Conservation (phyloP, 2,888 invertebrate species). For the Acrobasis repandana region DNA sequence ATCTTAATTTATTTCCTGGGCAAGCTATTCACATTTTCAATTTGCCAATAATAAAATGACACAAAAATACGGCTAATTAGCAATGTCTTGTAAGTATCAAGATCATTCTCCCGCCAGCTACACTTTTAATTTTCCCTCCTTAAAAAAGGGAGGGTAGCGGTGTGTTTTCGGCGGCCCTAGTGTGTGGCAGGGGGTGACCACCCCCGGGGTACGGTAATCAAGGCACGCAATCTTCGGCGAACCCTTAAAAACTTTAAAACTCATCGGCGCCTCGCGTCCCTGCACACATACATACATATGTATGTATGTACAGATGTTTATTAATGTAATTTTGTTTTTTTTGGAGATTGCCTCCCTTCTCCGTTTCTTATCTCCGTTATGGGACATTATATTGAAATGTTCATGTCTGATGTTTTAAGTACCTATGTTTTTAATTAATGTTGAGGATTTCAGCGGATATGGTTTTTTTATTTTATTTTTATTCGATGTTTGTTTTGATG, state of each 20-base stretch:
- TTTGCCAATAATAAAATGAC: background rate
- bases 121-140: constrained; percentile 83
- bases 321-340: constrained; percentile 56
- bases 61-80: constrained; percentile 29
- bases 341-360: constrained; percentile 25
- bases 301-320: constrained; percentile 43
- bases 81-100: constrained; percentile 70
- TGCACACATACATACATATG: constrained; percentile 43
- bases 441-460: constrained; percentile 23
- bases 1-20: too few species aligned
- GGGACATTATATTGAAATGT: constrained; percentile 16
- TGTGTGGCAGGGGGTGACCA: constrained; percentile 52
- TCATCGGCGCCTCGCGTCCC: constrained; percentile 69
- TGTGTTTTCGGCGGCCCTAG: constrained; percentile 64
- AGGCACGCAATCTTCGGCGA: constrained; percentile 86
- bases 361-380: constrained; percentile 21
- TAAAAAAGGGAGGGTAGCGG: constrained; percentile 80
- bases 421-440: constrained; percentile 29
- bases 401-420: constrained; percentile 27
- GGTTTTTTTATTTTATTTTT: background rate
- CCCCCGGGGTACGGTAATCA: constrained; percentile 77
- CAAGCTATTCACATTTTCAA: too few species aligned
- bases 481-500: background rate
- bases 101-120: constrained; percentile 45
- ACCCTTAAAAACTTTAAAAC: constrained; percentile 85